Conservation (phyloP, 2,113 vertebrate genomes). For the Clarias gariepinus region DNA sequence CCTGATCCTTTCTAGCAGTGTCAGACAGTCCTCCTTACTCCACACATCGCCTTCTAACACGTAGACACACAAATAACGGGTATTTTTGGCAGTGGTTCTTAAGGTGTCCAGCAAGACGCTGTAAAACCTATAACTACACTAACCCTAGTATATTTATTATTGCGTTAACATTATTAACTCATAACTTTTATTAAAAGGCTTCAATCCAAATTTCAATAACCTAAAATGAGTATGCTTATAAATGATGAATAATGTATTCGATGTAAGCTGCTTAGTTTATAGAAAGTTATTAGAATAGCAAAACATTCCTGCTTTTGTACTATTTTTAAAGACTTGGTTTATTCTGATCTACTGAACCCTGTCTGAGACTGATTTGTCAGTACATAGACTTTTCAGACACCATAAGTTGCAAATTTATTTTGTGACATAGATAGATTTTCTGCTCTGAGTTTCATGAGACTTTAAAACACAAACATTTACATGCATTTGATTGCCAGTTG, state of each 20-base stretch:
- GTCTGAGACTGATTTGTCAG: background rate
- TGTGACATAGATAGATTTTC: too few species aligned
- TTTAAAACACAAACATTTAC: background rate
- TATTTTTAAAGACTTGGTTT: background rate
- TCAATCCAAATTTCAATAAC: background rate
- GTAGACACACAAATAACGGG: background rate
- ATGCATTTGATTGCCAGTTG: conserved; percentile 4
- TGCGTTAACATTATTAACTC: background rate
- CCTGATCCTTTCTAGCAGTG: conserved; percentile 74
- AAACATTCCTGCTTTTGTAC: background rate
- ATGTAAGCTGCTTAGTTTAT: too few species aligned
- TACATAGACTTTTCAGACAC: background rate
- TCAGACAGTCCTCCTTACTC: conserved; percentile 75
- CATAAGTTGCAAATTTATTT: background rate
- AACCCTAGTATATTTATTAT: background rate
- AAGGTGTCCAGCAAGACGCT: background rate
- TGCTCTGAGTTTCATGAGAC: background rate
- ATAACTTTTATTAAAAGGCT: background rate
- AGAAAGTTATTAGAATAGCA: background rate
- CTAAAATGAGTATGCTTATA: background rate
- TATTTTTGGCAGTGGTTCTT: background rate
- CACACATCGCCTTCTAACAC: conserved; percentile 63
- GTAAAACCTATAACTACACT: background rate
- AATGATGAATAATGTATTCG: background rate
- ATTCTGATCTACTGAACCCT: background rate